Conservation (phyloP, 2,113 vertebrate species). For the Eudorcas thomsonii region DNA sequence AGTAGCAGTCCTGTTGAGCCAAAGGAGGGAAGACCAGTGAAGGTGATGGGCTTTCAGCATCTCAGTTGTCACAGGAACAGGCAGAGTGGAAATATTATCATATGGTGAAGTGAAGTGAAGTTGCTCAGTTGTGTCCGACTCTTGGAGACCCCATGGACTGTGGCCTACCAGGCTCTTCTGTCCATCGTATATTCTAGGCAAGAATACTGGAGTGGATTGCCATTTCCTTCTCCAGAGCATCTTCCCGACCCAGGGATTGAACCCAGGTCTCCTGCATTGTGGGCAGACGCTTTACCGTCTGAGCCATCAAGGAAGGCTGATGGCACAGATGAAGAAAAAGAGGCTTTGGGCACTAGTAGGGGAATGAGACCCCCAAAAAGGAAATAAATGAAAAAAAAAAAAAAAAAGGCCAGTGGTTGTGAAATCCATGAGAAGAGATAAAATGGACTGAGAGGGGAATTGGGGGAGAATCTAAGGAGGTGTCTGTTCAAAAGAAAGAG, state of each 20-base stretch:
- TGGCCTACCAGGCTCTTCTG: too few species aligned
- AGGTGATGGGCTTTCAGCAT: neutral
- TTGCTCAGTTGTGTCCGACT: accelerated
- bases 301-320: too few species aligned
- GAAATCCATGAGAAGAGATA: neutral
- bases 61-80: neutral
- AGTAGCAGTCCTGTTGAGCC: neutral
- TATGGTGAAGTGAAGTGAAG: neutral
- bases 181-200: too few species aligned
- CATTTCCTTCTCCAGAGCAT: too few species aligned
- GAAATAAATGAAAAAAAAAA: neutral
- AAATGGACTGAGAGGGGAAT: neutral
- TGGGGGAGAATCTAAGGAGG: neutral
- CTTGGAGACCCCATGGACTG: too few species aligned
- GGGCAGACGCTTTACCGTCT: too few species aligned
- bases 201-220: too few species aligned
- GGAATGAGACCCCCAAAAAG: neutral
- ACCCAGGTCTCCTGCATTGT: too few species aligned
- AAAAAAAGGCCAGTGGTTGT: accelerated
- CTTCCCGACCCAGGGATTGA: too few species aligned
- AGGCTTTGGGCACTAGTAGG: neutral
- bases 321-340: neutral
- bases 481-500: neutral
- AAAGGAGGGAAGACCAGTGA: neutral
- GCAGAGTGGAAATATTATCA: neutral